Percentiles rank a stretch among this genome's conserved stretches.
Conservation (phyloP, 2,113 vertebrate genomes). For the Neopipo cinnamomea region DNA sequence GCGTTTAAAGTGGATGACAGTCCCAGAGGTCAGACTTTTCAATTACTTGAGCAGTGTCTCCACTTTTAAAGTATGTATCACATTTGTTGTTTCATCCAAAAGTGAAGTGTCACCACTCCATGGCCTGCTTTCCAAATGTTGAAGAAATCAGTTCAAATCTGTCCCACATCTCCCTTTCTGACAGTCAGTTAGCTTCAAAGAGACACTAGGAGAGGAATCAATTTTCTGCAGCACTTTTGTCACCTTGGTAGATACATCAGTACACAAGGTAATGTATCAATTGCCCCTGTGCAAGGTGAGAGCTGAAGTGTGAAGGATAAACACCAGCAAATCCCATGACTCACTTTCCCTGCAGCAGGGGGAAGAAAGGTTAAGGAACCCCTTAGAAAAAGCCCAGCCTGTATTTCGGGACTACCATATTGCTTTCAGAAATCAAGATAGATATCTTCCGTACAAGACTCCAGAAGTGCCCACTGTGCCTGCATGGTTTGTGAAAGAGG, state of each 20-base stretch:
- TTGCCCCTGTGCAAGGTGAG: background rate
- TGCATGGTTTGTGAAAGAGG: background rate
- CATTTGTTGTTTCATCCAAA: background rate
- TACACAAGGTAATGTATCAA: background rate
- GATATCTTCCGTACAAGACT: background rate
- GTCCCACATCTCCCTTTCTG: background rate
- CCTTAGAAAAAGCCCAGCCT: background rate
- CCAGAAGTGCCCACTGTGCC: background rate
- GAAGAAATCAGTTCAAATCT: background rate
- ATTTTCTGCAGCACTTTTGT: background rate
- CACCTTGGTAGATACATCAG: background rate
- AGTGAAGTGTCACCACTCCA: background rate
- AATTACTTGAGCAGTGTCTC: background rate
- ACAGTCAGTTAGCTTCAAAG: background rate
- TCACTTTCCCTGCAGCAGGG: background rate
- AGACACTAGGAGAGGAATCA: background rate
- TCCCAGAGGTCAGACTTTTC: background rate
- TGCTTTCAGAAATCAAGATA: background rate
- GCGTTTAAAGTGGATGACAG: background rate
- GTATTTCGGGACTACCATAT: fast-evolving
- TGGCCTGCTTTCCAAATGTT: background rate
- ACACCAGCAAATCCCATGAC: background rate
- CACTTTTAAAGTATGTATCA: background rate
- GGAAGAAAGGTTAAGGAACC: background rate
- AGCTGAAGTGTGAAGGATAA: background rate